A percentile compares a stretch with the other conserved stretches of the same genome.
Evolutionary conservation across 2,797 vertebrate species (phyloP).

Genomic region (Toxotes lorentzi): DNA sequence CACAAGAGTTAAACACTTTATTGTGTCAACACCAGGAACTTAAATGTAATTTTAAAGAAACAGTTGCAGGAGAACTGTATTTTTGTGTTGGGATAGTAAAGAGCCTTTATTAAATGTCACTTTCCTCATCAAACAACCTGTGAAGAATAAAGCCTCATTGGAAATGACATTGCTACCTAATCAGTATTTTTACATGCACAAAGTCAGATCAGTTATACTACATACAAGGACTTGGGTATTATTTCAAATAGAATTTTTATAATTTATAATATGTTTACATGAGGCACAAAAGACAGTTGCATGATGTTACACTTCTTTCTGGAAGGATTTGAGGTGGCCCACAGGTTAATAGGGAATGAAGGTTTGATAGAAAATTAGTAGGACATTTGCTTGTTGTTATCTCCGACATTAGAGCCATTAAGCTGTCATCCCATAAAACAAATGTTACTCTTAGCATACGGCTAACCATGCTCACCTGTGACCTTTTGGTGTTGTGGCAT

Average conservation of each 20-base stretch:
- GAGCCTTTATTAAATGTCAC: too few species aligned
- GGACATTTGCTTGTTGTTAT: not conserved
- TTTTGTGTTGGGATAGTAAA: not conserved
- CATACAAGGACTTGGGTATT: not conserved
- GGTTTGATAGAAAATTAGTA: not conserved
- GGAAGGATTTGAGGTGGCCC: not conserved
- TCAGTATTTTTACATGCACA: not conserved
- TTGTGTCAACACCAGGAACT: not conserved
- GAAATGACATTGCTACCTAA: too few species aligned
- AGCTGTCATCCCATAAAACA: not conserved
- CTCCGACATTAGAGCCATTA: not conserved
- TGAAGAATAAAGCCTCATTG: not conserved
- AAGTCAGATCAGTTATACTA: not conserved
- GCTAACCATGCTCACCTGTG: conserved; percentile 14
- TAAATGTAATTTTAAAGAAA: not conserved
- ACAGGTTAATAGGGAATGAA: not conserved
- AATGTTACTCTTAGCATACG: not conserved
- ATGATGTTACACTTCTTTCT: not conserved
- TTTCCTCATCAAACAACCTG: not conserved
- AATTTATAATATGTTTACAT: not conserved
- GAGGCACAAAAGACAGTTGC: not conserved
- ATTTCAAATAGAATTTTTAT: not conserved
- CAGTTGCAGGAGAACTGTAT: not conserved
- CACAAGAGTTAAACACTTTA: not conserved
- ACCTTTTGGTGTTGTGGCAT: not conserved